Percentiles rank a stretch among this genome's conserved stretches.
These are phyloP conservation scores for Fabriciana adippe DNA, from an alignment of 2,888 invertebrate genomes.

Conservation along the genomic window DNA sequence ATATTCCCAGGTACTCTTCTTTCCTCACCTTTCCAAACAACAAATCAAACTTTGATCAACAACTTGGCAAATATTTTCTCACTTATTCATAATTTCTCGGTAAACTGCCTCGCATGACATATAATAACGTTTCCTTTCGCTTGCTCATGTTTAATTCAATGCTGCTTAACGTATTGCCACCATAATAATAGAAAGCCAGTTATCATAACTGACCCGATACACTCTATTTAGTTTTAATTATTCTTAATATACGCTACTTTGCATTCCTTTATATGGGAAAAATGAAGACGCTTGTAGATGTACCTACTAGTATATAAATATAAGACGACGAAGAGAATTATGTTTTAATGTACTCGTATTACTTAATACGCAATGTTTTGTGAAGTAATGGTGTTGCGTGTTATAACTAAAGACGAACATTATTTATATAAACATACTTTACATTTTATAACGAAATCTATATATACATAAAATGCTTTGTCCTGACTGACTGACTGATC, in stretches of 20 bases:
- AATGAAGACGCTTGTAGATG: too few species aligned
- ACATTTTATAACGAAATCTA: too few species aligned
- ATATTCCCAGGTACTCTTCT: background rate
- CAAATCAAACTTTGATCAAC: background rate
- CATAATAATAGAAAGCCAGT: slow-evolving; percentile 25
- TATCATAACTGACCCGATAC: slow-evolving; percentile 29
- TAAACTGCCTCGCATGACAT: slow-evolving; percentile 14
- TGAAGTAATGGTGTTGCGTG: too few species aligned
- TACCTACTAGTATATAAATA: too few species aligned
- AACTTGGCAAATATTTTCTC: background rate
- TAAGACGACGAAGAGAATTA: too few species aligned
- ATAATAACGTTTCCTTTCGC: slow-evolving; percentile 23
- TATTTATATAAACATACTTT: too few species aligned
- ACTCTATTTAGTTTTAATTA: slow-evolving; percentile 14
- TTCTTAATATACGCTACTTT: background rate
- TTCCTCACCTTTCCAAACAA: background rate
- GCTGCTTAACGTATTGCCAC: slow-evolving; percentile 9
- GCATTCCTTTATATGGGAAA: too few species aligned
- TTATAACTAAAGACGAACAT: too few species aligned
- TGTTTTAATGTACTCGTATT: too few species aligned
- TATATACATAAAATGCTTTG: too few species aligned
- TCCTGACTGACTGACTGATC: too few species aligned
- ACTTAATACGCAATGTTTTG: too few species aligned
- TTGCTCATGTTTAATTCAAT: slow-evolving; percentile 29
- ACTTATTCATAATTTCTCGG: slow-evolving; percentile 2